Percentiles rank a stretch among this genome's conserved stretches.
Evolutionary conservation across 2,797 vertebrate genomes (phyloP).

Genomic region (Stomatorhinus walkeri): DNA sequence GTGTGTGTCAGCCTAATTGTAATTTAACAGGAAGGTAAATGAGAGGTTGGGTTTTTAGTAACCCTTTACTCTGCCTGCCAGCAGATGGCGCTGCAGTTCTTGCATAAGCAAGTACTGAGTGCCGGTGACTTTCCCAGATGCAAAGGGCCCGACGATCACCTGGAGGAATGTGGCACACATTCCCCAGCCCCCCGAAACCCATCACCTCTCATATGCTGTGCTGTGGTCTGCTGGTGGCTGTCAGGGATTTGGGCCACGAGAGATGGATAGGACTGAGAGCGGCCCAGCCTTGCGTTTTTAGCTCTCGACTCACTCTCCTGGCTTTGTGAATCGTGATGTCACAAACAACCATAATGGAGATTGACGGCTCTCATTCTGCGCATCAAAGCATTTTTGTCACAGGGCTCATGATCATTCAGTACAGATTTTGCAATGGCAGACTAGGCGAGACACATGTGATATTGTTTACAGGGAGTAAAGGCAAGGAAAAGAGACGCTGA

Average conservation of each 20-base stretch:
- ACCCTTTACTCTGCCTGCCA: not conserved
- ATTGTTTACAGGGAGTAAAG: not conserved
- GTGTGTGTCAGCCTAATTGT: not conserved
- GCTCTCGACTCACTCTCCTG: not conserved
- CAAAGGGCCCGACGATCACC: not conserved
- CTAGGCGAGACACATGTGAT: not conserved
- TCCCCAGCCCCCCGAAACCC: not conserved
- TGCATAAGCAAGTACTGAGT: not conserved
- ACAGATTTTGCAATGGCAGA: not conserved
- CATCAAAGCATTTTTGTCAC: not conserved
- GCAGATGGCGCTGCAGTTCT: conserved; percentile 1
- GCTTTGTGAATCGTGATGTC: not conserved
- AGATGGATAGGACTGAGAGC: not conserved
- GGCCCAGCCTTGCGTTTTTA: not conserved
- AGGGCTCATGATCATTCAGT: not conserved
- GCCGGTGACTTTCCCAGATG: not conserved
- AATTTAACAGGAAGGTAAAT: not conserved
- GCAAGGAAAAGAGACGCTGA: not conserved
- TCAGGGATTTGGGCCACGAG: not conserved
- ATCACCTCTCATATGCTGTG: not conserved
- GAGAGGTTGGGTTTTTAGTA: not conserved
- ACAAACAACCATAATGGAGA: not conserved
- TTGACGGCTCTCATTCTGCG: not conserved
- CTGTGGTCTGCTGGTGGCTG: not conserved
- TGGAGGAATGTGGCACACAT: not conserved